Conservation (phyloP, 2,888 invertebrate genomes). For the Scaptomyza flava region DNA sequence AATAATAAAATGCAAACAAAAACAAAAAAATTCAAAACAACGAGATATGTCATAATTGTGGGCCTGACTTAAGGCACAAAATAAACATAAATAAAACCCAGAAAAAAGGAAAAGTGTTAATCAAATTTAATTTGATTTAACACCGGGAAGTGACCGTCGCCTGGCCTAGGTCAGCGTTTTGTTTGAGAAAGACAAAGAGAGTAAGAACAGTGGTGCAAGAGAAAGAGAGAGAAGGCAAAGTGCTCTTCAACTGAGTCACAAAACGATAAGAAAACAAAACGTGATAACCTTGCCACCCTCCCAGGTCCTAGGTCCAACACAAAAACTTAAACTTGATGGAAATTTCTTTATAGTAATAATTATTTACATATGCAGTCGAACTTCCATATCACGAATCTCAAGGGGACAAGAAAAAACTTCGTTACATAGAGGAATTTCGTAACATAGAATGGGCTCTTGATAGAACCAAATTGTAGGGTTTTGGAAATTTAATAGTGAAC, state of each 20-base stretch:
- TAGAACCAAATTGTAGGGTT: no score
- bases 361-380: neutral
- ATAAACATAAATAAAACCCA: no score
- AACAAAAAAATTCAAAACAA: slow-evolving; percentile 5
- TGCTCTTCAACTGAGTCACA: slow-evolving; percentile 42
- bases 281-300: slow-evolving; percentile 51
- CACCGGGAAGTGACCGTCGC: slow-evolving; percentile 54
- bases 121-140: slow-evolving; percentile 69
- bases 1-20: slow-evolving; percentile 65
- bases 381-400: no score
- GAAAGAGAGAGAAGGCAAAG: no score
- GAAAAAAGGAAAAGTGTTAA: slow-evolving; percentile 62
- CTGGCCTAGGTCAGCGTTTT: slow-evolving; percentile 58
- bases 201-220: neutral
- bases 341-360: slow-evolving; percentile 16
- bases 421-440: no score
- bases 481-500: no score
- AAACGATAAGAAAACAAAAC: slow-evolving; percentile 12
- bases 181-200: neutral
- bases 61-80: slow-evolving; percentile 16
- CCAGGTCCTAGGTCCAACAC: neutral
- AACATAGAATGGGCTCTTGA: no score
- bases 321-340: neutral
- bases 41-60: slow-evolving; percentile 66
- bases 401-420: no score